phyloP scores from a whole-genome alignment of 2,797 vertebrate genomes.

The Cyclura pinguis region DNA sequence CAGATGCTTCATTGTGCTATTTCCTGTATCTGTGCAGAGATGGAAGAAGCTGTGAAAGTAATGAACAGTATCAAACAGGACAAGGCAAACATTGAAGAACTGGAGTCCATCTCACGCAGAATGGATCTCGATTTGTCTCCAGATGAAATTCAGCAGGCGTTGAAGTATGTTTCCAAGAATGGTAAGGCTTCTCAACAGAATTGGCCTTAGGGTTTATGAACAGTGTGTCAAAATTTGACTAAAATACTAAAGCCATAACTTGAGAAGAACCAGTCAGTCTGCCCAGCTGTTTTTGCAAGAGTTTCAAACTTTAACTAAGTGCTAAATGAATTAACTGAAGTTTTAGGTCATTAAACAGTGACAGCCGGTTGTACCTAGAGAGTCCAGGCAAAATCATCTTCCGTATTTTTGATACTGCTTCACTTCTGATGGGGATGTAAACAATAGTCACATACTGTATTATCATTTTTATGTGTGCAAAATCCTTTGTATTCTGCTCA shows the following conservation, averaged over 20 bases:
- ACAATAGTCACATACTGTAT: too few species aligned
- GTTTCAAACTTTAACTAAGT: neutral
- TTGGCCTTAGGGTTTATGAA: neutral
- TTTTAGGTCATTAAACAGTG: neutral
- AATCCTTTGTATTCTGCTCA: too few species aligned
- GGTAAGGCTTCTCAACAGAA: constrained; percentile 33
- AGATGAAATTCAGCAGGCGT: constrained; percentile 14
- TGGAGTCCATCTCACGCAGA: constrained; percentile 24
- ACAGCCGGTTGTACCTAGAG: neutral
- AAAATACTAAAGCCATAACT: neutral
- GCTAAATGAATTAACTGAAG: neutral
- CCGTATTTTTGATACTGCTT: too few species aligned
- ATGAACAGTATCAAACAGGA: constrained; percentile 49
- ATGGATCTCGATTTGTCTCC: constrained; percentile 33
- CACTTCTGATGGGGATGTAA: too few species aligned
- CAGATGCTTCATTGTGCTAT: neutral
- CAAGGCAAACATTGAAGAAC: constrained; percentile 14
- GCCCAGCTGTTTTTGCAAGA: neutral
- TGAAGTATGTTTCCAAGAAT: neutral
- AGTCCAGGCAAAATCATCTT: neutral
- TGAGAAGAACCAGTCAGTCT: neutral
- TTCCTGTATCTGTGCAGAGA: constrained; percentile 31
- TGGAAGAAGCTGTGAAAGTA: constrained; percentile 43
- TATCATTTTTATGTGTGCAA: too few species aligned
- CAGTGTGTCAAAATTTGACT: neutral